Conservation (phyloP, 2,888 invertebrate genomes). For the Hedychridium roseum region DNA sequence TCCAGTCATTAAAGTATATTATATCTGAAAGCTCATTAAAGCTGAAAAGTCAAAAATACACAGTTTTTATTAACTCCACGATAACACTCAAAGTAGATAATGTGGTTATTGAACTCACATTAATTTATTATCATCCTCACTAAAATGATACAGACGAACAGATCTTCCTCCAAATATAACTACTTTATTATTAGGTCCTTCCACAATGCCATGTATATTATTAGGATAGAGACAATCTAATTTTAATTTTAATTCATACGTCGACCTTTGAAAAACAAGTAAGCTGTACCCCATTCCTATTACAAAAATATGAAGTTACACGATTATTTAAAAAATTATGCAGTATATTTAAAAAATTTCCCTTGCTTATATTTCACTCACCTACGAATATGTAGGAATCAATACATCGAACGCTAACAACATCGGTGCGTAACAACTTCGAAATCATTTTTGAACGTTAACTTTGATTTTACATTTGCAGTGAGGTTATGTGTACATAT, state of each 20-base stretch:
- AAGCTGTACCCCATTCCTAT: constrained; percentile 52
- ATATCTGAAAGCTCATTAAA: constrained; percentile 20
- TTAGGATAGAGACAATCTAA: constrained; percentile 43
- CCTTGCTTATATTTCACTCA: constrained; percentile 29
- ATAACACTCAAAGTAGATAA: neutral
- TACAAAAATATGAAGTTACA: constrained; percentile 16
- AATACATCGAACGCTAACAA: constrained; percentile 48
- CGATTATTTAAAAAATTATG: neutral
- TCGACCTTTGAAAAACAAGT: constrained; percentile 31
- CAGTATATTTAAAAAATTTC: constrained; percentile 1
- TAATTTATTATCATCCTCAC: constrained; percentile 19
- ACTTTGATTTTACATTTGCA: no score
- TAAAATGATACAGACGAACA: constrained; percentile 40
- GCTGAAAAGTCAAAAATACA: constrained; percentile 21
- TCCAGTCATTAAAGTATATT: constrained; percentile 53
- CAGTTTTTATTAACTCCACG: neutral
- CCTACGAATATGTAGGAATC: constrained; percentile 48
- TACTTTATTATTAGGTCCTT: constrained; percentile 39
- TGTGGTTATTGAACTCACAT: constrained; percentile 31
- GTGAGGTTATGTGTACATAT: no score
- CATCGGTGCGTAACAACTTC: constrained; percentile 44
- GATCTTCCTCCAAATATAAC: constrained; percentile 52
- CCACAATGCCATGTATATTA: constrained; percentile 52
- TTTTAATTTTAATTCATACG: constrained; percentile 31
- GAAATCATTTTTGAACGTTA: constrained; percentile 30